Conservation (phyloP, 2,797 vertebrate species). For the Sciurus vulgaris region DNA sequence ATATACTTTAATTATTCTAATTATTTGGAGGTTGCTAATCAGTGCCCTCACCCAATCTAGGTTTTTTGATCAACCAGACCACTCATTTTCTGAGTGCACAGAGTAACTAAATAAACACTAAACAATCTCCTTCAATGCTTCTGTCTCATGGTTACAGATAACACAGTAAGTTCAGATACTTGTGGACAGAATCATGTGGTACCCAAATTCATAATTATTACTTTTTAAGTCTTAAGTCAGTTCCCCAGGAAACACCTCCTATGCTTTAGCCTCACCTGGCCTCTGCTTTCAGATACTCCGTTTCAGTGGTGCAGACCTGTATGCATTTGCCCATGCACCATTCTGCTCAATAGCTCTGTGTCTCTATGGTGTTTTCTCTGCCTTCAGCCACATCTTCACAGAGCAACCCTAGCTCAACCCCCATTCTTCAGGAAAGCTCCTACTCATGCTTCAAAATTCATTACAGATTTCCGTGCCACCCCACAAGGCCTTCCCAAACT, state of each 20-base stretch:
- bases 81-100: background rate
- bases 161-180: background rate
- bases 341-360: background rate
- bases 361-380: background rate
- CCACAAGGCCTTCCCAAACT: background rate
- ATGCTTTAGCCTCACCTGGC: background rate
- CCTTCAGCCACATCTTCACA: background rate
- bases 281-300: background rate
- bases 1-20: constrained; percentile 9
- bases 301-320: background rate
- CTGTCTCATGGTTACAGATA: background rate
- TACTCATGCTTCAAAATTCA: background rate
- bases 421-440: background rate
- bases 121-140: background rate
- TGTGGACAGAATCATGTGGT: background rate
- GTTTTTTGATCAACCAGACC: background rate
- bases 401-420: background rate
- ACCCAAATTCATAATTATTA: background rate
- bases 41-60: background rate
- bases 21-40: constrained; percentile 34
- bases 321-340: background rate
- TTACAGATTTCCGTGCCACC: background rate
- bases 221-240: background rate
- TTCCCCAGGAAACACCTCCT: background rate
- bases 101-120: background rate